Evolutionary conservation across 2,113 vertebrate species (phyloP).

Genomic region (Tyrannus savana): DNA sequence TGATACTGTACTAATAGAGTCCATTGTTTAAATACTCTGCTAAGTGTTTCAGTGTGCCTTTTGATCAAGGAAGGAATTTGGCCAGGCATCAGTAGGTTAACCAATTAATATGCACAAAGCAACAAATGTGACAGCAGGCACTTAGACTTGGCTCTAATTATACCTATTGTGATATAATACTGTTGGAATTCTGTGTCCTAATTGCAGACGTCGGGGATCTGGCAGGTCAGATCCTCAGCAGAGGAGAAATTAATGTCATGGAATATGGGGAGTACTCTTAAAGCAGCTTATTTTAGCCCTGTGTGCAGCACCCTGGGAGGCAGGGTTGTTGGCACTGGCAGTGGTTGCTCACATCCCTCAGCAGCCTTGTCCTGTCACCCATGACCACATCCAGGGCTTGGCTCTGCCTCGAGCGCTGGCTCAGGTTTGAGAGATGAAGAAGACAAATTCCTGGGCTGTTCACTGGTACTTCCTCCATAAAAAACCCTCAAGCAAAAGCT

Average conservation of each 20-base stretch:
- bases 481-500: not conserved
- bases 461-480: not conserved
- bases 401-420: not conserved
- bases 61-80: not conserved
- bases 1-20: not conserved
- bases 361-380: not conserved
- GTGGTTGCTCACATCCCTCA: not conserved
- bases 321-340: not conserved
- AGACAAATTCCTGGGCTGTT: not conserved
- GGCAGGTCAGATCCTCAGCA: not conserved
- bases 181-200: not conserved
- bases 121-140: not conserved
- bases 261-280: not conserved
- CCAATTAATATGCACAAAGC: conserved; percentile 16
- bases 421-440: not conserved
- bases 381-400: not conserved
- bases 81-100: not conserved
- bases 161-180: not conserved
- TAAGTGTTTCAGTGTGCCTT: not conserved
- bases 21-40: not conserved
- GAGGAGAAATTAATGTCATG: not conserved
- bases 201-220: not conserved
- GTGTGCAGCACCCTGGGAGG: not conserved
- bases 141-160: not conserved
- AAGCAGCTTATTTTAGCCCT: not conserved